Evolutionary conservation across 2,888 invertebrate species (phyloP), one percentile per base, ranked within the genome.

Genomic region (Epiperipatus broadwayi): DNA sequence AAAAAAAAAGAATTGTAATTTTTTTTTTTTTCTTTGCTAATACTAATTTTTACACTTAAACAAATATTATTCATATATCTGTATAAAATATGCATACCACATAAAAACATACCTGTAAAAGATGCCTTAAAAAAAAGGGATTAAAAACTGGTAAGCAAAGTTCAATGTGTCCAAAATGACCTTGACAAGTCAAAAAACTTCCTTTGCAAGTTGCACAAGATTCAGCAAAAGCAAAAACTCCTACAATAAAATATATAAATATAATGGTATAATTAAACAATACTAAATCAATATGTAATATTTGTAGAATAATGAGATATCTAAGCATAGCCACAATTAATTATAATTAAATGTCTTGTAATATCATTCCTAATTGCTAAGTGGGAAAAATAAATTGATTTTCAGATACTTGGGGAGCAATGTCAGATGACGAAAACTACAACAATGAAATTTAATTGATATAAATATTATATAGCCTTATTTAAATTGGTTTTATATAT

Each of bases 131-230:
- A 52, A 85, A 84, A 33, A 95, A 54, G 0, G 95, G 93, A 65
- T 95, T 93, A 41, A 81, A 74, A 0, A 85, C 78, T 0, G 84
- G 73, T 8, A 91, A 61, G 0, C 84, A 81, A 1, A 97, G 63
- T 47, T 79, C 78, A 44, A 97, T 87, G 54, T 91, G 84, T 0
- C 95, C 95, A 59, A 85, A 75, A 60, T 97, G 97, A 0, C 97
- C 97, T 0, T 78, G 72, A 54, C 93, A 93, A 44, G 69, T 63
- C 5, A 67, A 54, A 31, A 70, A 55, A 14, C 66, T 67, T 46
- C 71, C 68, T 7, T 69, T 67, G 53, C 93, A 95, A 5, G 87
- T 89, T 3, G 63, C 63, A 57, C 93, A 95, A 1, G 71, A 65
- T 43, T 80, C 78, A 49, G 65, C 46, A 32, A 45, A 59, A 10